phyloP scores from a whole-genome alignment of 2,113 vertebrate species.

The Protomyctophum bolini region DNA sequence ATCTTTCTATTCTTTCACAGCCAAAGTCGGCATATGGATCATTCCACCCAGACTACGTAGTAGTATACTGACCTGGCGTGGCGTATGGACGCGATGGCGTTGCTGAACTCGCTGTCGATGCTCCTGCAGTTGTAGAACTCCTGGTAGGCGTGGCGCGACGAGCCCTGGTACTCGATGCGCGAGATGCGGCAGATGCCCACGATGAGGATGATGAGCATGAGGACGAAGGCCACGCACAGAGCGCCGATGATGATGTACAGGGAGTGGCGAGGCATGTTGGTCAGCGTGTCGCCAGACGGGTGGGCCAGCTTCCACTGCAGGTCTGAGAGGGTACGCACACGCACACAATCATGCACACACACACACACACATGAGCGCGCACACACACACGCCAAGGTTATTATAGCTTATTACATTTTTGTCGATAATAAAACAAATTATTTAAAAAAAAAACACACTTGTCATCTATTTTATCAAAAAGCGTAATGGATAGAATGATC shows the following conservation, averaged over 20 bases:
- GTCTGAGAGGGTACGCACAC: conserved; percentile 72
- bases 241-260: conserved; percentile 98
- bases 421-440: too few relatives aligned
- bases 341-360: conserved; percentile 14
- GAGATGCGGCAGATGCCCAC: conserved; percentile 99
- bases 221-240: conserved; percentile 93
- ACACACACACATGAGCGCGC: conserved; percentile 1
- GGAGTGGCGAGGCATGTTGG: conserved; percentile 95
- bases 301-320: conserved; percentile 94
- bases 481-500: too few relatives aligned
- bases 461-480: too few relatives aligned
- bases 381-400: background rate
- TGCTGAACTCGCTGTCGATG: conserved; percentile 98
- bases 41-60: too few relatives aligned
- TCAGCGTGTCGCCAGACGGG: conserved; percentile 87
- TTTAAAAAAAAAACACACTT: too few relatives aligned
- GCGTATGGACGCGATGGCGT: conserved; percentile 93
- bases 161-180: conserved; percentile 98
- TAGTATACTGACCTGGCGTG: conserved; percentile 94
- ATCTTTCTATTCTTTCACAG: too few relatives aligned
- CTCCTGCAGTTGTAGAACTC: conserved; percentile 99
- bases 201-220: conserved; percentile 98
- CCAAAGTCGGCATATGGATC: too few relatives aligned
- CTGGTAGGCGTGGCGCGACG: conserved; percentile 93
- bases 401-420: too few relatives aligned